A percentile compares a stretch with the other conserved stretches of the same genome.
These are phyloP conservation scores for Lepeophtheirus nordmannii DNA, from an alignment of 2,888 invertebrate genomes.

Conservation along the genomic window DNA sequence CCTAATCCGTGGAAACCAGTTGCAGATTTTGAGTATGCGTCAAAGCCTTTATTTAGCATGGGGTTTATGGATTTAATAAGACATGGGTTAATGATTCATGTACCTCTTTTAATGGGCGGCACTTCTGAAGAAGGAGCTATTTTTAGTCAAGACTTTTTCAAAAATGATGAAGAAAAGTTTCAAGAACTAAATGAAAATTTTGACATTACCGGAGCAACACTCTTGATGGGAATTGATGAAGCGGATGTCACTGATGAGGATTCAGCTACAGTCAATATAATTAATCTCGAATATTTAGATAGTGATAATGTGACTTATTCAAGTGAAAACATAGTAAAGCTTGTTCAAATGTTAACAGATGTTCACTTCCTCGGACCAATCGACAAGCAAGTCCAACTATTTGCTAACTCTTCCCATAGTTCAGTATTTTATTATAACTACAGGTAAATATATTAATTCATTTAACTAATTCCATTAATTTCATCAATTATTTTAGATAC, in stretches of 20 bases:
- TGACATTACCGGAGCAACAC: conserved; percentile 4
- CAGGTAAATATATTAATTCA: not conserved
- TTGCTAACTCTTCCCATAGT: not conserved
- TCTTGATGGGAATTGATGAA: conserved; percentile 5
- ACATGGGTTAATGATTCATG: not conserved
- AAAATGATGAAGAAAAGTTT: conserved; percentile 1
- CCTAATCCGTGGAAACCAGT: conserved; percentile 14
- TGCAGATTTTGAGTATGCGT: conserved; percentile 1
- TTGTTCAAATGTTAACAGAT: not conserved
- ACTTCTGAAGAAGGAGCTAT: not conserved
- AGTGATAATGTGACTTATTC: not conserved
- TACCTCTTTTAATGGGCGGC: conserved; percentile 4
- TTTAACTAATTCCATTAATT: not conserved
- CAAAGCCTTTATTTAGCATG: not conserved
- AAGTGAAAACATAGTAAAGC: conserved; percentile 5
- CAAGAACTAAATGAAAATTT: conserved; percentile 8
- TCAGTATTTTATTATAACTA: not conserved
- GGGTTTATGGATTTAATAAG: not conserved
- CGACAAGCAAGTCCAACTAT: not conserved
- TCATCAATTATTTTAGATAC: not conserved
- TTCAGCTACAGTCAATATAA: conserved; percentile 2
- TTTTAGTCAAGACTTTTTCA: not conserved
- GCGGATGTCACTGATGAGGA: not conserved
- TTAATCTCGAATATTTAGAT: conserved; percentile 2
- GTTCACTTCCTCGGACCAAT: not conserved